Evolutionary conservation across 2,113 vertebrate genomes (phyloP).

Genomic region (Symphodus melops): DNA sequence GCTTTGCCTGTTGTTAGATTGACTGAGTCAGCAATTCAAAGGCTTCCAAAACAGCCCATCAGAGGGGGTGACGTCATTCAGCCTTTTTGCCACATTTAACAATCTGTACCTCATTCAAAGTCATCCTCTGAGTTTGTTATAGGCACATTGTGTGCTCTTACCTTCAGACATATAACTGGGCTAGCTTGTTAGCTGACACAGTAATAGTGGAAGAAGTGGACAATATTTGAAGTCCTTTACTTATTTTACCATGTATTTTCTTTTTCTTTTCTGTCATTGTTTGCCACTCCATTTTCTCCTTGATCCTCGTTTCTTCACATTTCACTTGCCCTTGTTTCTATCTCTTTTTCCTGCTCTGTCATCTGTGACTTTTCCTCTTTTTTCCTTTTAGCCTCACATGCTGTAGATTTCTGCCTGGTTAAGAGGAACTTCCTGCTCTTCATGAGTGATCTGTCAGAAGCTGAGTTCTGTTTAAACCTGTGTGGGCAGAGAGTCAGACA

Average conservation of each 20-base stretch:
- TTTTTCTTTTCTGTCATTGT: background rate
- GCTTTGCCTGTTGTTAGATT: too few species aligned
- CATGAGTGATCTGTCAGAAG: slow-evolving; percentile 51
- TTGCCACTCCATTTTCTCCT: background rate
- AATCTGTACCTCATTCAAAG: slow-evolving; percentile 33
- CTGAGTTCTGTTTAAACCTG: slow-evolving; percentile 58
- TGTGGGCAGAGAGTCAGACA: slow-evolving; percentile 63
- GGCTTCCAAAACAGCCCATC: too few species aligned
- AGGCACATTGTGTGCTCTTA: background rate
- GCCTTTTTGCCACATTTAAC: slow-evolving; percentile 11
- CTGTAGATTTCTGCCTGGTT: slow-evolving; percentile 33
- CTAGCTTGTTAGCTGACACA: background rate
- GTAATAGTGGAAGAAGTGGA: background rate
- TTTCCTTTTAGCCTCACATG: slow-evolving; percentile 12
- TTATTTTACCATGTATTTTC: background rate
- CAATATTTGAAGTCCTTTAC: background rate
- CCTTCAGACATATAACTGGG: background rate
- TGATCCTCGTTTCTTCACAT: background rate
- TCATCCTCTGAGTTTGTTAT: background rate
- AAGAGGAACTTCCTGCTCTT: slow-evolving; percentile 41
- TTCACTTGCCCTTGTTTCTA: background rate
- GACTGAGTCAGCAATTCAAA: too few species aligned
- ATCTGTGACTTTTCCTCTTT: background rate
- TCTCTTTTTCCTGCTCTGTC: background rate
- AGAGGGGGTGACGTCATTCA: too few species aligned